Conservation (phyloP, 2,113 vertebrate species). For the Oreotrochilus melanogaster region DNA sequence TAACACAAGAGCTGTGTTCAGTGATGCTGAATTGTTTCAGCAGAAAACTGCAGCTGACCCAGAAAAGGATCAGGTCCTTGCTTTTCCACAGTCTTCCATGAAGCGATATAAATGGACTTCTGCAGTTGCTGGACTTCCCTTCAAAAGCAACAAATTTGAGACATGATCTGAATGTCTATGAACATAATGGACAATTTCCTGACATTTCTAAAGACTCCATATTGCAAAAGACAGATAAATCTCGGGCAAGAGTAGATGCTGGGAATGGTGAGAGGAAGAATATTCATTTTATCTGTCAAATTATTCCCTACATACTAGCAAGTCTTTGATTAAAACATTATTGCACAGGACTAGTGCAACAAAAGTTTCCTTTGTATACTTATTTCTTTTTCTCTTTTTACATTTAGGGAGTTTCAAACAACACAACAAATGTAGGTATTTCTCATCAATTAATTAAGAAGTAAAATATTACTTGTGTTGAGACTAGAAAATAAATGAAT, state of each 20-base stretch:
- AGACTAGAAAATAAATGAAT: slow-evolving; percentile 38
- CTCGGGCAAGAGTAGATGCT: neutral
- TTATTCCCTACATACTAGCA: neutral
- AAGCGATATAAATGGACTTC: neutral
- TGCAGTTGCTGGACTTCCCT: neutral
- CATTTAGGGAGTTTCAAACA: neutral
- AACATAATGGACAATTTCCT: neutral
- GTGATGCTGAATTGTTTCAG: neutral
- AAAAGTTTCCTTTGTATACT: neutral
- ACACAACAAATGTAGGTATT: neutral
- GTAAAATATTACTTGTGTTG: neutral
- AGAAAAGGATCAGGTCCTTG: neutral
- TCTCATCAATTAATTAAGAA: neutral
- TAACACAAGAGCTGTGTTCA: neutral
- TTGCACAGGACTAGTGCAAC: neutral
- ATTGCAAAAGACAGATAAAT: neutral
- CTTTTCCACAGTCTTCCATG: neutral
- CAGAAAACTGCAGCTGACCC: neutral
- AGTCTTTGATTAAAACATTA: neutral
- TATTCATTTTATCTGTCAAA: neutral
- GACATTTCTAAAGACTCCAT: neutral
- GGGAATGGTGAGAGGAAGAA: neutral
- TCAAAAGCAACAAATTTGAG: neutral
- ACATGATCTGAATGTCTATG: neutral
- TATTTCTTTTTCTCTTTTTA: neutral